These are phyloP conservation scores for Crocidura indochinensis DNA, from an alignment of 2,797 vertebrate genomes.

Conservation along the genomic window DNA sequence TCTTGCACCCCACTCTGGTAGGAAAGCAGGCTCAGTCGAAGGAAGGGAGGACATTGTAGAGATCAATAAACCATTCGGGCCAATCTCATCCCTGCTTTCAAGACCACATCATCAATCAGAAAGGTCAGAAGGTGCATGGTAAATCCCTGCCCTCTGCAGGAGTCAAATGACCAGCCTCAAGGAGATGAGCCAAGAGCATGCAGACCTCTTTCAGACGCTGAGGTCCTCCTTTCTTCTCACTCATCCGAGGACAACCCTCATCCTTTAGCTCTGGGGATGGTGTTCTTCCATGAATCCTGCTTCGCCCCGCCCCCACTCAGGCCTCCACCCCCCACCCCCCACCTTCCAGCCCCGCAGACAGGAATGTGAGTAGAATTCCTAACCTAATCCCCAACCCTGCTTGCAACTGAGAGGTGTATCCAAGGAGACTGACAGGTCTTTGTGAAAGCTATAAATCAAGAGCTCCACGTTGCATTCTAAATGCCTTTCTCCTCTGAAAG, in stretches of 20 bases:
- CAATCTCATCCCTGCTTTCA: background rate
- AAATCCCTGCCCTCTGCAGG: background rate
- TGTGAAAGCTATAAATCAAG: constrained; percentile 52
- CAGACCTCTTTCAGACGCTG: background rate
- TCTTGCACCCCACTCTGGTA: no score
- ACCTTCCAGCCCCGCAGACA: background rate
- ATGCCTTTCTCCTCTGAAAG: constrained; percentile 46
- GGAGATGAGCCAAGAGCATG: no score
- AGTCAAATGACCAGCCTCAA: background rate
- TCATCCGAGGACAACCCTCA: background rate
- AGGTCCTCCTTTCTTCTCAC: background rate
- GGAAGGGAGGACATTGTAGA: background rate
- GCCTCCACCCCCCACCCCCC: no score
- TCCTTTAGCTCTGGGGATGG: background rate
- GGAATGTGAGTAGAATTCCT: constrained; percentile 59
- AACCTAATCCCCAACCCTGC: background rate
- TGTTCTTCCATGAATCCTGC: constrained; percentile 11
- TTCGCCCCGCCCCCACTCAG: background rate
- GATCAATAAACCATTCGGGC: accelerated
- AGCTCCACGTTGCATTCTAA: constrained; percentile 37
- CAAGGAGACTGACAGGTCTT: constrained; percentile 78
- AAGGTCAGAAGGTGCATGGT: background rate
- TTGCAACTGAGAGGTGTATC: constrained; percentile 58
- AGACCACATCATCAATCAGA: background rate
- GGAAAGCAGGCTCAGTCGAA: no score